Evolutionary conservation across 2,888 invertebrate species (phyloP).

Genomic region (Dasypogon diadema): DNA sequence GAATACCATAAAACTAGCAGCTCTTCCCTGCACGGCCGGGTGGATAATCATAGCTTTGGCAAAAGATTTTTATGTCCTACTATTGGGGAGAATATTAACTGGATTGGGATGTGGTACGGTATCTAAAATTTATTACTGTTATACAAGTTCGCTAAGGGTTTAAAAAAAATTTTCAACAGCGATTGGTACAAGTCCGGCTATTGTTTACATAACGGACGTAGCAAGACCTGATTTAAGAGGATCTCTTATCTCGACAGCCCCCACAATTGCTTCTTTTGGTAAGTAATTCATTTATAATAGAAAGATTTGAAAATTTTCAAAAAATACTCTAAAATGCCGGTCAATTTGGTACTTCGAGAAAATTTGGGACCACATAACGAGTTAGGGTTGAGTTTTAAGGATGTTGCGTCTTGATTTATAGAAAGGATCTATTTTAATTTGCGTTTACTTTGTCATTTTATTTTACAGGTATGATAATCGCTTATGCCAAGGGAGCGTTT

Average conservation of each 20-base stretch:
- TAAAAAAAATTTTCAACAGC: constrained; percentile 62
- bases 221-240: constrained; percentile 73
- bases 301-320: neutral
- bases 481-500: constrained; percentile 71
- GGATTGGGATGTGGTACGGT: constrained; percentile 71
- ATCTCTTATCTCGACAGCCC: constrained; percentile 73
- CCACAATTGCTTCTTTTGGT: constrained; percentile 73
- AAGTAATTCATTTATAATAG: constrained; percentile 54
- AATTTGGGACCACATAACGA: too few species aligned
- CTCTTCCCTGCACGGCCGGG: constrained; percentile 71
- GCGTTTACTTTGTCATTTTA: too few species aligned
- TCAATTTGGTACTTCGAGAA: too few species aligned
- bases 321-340: neutral
- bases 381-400: too few species aligned
- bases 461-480: constrained; percentile 71
- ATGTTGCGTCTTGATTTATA: too few species aligned
- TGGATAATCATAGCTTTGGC: constrained; percentile 73
- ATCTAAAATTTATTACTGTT: neutral
- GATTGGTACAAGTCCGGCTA: constrained; percentile 73
- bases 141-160: neutral
- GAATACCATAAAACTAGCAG: constrained; percentile 71
- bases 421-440: too few species aligned
- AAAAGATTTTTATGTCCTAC: constrained; percentile 69
- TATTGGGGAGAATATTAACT: constrained; percentile 71
- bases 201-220: constrained; percentile 75